phyloP scores from a whole-genome alignment of 1,140 invertebrate species.

The Capitella teleta region DNA sequence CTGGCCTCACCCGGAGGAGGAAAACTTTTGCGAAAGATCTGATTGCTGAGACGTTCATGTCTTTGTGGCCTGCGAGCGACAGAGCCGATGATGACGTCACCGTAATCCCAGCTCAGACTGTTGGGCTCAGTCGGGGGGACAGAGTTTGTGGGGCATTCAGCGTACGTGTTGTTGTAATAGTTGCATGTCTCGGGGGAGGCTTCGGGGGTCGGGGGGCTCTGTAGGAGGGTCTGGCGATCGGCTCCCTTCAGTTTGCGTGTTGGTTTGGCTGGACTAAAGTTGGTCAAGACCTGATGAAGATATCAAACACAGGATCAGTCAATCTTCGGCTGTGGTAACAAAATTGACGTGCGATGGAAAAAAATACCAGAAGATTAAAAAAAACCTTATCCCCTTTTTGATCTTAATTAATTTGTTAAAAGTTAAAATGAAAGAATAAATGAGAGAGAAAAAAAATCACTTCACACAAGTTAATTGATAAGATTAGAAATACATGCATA shows the following conservation, averaged over 20 bases:
- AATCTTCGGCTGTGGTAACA: background rate
- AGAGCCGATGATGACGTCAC: background rate
- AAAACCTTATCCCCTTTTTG: too few relatives aligned
- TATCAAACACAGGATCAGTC: background rate
- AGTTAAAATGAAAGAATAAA: too few relatives aligned
- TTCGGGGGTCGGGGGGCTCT: background rate
- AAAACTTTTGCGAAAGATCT: background rate
- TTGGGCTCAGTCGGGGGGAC: background rate
- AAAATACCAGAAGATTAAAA: background rate
- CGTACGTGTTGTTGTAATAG: too few relatives aligned
- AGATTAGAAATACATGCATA: too few relatives aligned
- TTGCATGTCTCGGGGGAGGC: too few relatives aligned
- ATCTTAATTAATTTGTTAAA: too few relatives aligned
- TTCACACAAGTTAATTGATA: too few relatives aligned
- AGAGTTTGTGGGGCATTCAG: too few relatives aligned
- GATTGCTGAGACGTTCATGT: background rate
- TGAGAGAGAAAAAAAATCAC: too few relatives aligned
- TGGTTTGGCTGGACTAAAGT: conserved; percentile 42
- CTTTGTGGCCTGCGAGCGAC: background rate
- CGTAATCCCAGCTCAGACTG: background rate
- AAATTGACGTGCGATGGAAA: background rate
- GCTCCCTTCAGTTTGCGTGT: conserved; percentile 27
- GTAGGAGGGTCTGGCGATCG: conserved; percentile 19
- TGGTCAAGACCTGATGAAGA: conserved; percentile 35
- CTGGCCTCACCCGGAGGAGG: background rate